Percentiles rank a stretch among this genome's conserved stretches.
Evolutionary conservation across 1,140 invertebrate genomes (phyloP).

Genomic region (Delia radicum): DNA sequence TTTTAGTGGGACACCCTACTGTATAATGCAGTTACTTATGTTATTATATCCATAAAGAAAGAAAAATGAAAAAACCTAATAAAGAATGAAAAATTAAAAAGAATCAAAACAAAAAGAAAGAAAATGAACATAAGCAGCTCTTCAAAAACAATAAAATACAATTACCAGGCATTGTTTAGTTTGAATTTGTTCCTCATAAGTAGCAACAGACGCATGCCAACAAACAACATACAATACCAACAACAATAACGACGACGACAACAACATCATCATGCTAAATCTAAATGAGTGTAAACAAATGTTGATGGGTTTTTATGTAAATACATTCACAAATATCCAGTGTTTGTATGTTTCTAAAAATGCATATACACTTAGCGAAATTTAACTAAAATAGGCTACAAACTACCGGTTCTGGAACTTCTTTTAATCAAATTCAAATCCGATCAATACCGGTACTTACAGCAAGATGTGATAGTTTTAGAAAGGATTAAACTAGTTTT

Average conservation of each 20-base stretch:
- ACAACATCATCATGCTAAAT: neutral
- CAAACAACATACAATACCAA: neutral
- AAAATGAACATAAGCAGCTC: slow-evolving; percentile 6
- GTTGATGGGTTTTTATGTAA: neutral
- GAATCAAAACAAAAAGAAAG: neutral
- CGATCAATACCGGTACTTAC: no score
- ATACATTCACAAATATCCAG: neutral
- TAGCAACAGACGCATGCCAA: slow-evolving; percentile 13
- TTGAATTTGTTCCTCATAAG: slow-evolving; percentile 7
- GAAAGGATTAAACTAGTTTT: no score
- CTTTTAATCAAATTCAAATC: no score
- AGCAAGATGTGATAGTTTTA: no score
- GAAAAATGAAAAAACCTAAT: neutral
- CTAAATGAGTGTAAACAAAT: neutral
- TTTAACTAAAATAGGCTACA: no score
- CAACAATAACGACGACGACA: neutral
- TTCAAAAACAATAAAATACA: slow-evolving; percentile 23
- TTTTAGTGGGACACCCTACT: no score
- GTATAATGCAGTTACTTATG: neutral
- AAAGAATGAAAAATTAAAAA: neutral
- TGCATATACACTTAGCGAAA: neutral
- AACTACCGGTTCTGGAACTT: no score
- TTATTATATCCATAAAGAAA: neutral
- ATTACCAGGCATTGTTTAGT: slow-evolving; percentile 18
- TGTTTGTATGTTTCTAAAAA: neutral